Evolutionary conservation across 2,113 vertebrate species (phyloP), one percentile per base, ranked within the genome.

Genomic region (Syngnathoides biaculeatus): DNA sequence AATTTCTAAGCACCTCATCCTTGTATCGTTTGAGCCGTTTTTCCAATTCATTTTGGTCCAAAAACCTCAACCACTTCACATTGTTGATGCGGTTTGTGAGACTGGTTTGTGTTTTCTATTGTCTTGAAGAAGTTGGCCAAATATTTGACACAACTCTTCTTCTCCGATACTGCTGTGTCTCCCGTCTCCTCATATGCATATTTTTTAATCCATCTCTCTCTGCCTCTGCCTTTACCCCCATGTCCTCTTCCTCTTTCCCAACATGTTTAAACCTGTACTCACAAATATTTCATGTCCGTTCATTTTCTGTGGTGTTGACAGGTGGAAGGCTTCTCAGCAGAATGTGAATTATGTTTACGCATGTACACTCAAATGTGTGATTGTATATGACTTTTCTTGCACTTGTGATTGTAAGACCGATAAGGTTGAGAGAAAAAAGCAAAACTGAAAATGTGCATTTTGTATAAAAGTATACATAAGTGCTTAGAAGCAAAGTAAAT

Each of bases 231-330:
- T 75, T 72, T n/a, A 39, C 53, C 74, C 59, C 52, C 39, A 52
- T 57, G 26, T 68, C 62, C 63, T 70, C 72, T 61, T 71, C 55
- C 59, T 52, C 71, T 63, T 90, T 81, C 88, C 84, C 85, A 86
- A 90, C 92, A 91, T 91, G 92, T 91, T 87, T 90, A 82, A 89
- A 89, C 92, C 83, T 90, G 92, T 88, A 82, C 90, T 89, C 86
- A 79, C 80, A 69, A 88, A 89, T 92, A 90, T 93, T 92, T 92
- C 87, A 92, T 92, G 91, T 92, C 90, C 92, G 87, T 90, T 92
- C 86, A 92, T 92, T 92, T 92, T 85, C 87, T 77, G 79, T 84
- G 79, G 89, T 90, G 91, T 88, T 92, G 92, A 92, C 91, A 93
- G 89, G 86, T 67, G 80, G 84, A 89, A 89, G 79, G 89, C 85